Evolutionary conservation across 2,888 invertebrate genomes (phyloP), one percentile per base, ranked within the genome.

Genomic region (Drymonia ruficornis): DNA sequence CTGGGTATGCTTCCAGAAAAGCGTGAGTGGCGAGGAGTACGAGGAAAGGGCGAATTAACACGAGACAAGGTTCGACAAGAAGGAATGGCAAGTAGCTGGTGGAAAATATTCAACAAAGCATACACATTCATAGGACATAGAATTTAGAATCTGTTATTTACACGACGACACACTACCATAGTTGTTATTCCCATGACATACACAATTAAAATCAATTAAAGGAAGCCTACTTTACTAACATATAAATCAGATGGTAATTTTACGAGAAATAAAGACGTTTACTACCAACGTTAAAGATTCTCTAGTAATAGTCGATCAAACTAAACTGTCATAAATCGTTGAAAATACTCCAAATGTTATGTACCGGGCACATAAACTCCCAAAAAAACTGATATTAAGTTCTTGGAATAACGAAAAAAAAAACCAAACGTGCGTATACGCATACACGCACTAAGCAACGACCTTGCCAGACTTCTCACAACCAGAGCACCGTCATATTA

Each of bases 141-240:
- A 23, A 23, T 23, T 1, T 23, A 23, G 23, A 23, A 19, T 11
- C 19, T 47, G 13, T 60, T 59, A 44, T 58, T 56, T 53, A 64
- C 49, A 23, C 3, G 7, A 23, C 23, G 23, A 23, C 23, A 38
- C 49, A 49, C 52, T 48, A 31, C 50, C 46, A 48, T 13, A 8
- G 51, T 66, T 23, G 56, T 52, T 63, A 68, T 70, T 63, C 70
- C 19, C 49, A 48, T 40, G 44, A 44, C 46, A 52, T 40, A 15
- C 42, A 52, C 63, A 63, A 56, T 63, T 59, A 57, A 34, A 59
- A 67, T 59, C 59, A 48, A 61, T 61, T 51, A 63, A 59, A 52
- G 59, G 59, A 46, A 59, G 60, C 53, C 56, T 31, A 48, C 51
- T 50, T 49, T 42, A 54, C 51, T 18, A 50, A 54, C 52, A 63